These are phyloP conservation scores for Calliopum simillimum DNA, from an alignment of 2,888 invertebrate species.

Conservation along the genomic window DNA sequence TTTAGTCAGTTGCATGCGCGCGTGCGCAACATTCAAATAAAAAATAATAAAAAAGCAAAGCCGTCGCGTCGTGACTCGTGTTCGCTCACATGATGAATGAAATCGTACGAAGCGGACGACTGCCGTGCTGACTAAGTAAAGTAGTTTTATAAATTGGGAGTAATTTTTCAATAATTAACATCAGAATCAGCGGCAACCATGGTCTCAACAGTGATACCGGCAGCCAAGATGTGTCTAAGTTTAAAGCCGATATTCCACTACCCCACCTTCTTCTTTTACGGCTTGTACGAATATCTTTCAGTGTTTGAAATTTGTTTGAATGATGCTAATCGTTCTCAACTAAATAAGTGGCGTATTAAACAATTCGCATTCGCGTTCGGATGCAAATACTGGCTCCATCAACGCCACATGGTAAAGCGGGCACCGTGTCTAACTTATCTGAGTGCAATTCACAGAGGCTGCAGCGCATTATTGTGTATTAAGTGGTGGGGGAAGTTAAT, in stretches of 20 bases:
- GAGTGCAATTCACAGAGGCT: too few species aligned
- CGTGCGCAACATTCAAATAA: too few species aligned
- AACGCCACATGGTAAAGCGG: background rate
- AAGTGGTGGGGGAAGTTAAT: background rate
- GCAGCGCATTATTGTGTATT: too few species aligned
- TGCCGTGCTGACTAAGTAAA: conserved; percentile 18
- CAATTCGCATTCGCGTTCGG: conserved; percentile 12
- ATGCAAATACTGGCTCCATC: conserved; percentile 25
- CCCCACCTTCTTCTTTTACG: background rate
- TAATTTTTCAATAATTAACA: conserved; percentile 26
- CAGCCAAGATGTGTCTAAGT: background rate
- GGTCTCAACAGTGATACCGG: background rate
- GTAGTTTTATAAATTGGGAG: conserved; percentile 25
- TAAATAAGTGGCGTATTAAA: conserved; percentile 23
- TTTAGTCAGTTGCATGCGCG: too few species aligned
- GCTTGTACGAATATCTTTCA: background rate
- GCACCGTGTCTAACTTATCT: too few species aligned
- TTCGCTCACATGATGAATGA: conserved; percentile 6
- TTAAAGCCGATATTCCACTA: background rate
- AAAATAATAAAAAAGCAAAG: too few species aligned
- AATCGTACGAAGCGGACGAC: conserved; percentile 3
- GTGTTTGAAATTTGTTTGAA: conserved; percentile 7
- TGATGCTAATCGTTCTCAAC: conserved; percentile 30
- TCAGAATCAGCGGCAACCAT: background rate
- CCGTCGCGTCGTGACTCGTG: background rate